Percentiles rank a stretch among this genome's conserved stretches.
Evolutionary conservation across 2,888 invertebrate genomes (phyloP).

Genomic region (Apamea crenata): DNA sequence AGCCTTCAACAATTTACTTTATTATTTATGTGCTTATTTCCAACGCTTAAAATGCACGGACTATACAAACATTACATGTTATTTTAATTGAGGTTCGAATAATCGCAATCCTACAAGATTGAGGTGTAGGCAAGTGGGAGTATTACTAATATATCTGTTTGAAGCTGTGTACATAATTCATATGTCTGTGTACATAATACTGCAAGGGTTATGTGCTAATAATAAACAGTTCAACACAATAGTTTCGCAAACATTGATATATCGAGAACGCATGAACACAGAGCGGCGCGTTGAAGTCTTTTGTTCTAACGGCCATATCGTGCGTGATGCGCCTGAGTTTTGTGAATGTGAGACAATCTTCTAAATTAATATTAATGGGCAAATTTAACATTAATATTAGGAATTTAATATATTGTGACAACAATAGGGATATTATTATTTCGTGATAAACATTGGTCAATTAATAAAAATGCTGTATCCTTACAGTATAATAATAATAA

Average conservation of each 20-base stretch:
- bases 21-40: not conserved
- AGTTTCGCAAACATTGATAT: constrained; percentile 36
- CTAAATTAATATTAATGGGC: not conserved
- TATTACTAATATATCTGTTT: not conserved
- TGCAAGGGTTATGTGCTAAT: constrained; percentile 16
- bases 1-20: not conserved
- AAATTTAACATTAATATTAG: not conserved
- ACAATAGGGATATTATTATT: not conserved
- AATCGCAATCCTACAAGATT: constrained; percentile 4
- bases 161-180: not conserved
- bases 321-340: constrained; percentile 1
- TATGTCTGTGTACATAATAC: not conserved
- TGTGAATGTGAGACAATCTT: constrained; percentile 2
- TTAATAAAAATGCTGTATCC: not conserved
- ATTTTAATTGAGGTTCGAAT: not conserved
- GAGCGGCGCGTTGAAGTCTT: constrained; percentile 77
- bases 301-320: constrained; percentile 60
- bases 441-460: not conserved
- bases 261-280: constrained; percentile 2
- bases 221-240: constrained; percentile 17
- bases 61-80: not conserved
- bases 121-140: constrained; percentile 23
- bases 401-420: not conserved
- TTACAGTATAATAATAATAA: not conserved
- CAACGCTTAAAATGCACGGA: not conserved